These are phyloP conservation scores for Protonemura montana DNA, from an alignment of 2,888 invertebrate genomes.

Conservation along the genomic window DNA sequence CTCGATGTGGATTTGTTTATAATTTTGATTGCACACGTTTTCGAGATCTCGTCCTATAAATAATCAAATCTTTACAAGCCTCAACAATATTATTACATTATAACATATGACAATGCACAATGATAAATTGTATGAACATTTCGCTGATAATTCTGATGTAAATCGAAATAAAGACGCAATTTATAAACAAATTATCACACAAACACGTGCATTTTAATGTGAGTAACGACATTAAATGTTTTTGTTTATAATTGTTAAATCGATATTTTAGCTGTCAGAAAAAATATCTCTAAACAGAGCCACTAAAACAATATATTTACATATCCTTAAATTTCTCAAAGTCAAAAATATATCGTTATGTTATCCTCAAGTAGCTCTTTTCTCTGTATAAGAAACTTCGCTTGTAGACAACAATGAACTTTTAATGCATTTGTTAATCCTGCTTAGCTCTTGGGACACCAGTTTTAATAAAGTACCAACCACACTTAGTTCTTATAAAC, in stretches of 20 bases:
- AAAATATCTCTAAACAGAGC: neutral
- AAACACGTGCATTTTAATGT: neutral
- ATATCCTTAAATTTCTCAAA: conserved; percentile 15
- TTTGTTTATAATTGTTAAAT: neutral
- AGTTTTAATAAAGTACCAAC: too few species aligned
- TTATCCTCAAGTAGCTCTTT: neutral
- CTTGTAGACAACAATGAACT: too few species aligned
- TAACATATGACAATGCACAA: neutral
- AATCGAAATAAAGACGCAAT: neutral
- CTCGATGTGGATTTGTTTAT: neutral
- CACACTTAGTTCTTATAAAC: too few species aligned
- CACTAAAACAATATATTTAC: neutral
- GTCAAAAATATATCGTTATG: neutral
- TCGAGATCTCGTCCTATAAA: neutral
- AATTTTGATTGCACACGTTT: neutral
- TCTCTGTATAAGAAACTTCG: neutral
- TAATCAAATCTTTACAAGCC: neutral
- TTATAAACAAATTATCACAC: neutral
- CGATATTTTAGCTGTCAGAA: neutral
- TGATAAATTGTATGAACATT: neutral
- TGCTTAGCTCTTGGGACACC: too few species aligned
- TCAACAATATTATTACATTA: neutral
- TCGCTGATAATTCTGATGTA: neutral
- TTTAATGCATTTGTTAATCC: too few species aligned
- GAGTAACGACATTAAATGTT: neutral